phyloP scores from a whole-genome alignment of 2,113 vertebrate genomes.

The Colius striatus region DNA sequence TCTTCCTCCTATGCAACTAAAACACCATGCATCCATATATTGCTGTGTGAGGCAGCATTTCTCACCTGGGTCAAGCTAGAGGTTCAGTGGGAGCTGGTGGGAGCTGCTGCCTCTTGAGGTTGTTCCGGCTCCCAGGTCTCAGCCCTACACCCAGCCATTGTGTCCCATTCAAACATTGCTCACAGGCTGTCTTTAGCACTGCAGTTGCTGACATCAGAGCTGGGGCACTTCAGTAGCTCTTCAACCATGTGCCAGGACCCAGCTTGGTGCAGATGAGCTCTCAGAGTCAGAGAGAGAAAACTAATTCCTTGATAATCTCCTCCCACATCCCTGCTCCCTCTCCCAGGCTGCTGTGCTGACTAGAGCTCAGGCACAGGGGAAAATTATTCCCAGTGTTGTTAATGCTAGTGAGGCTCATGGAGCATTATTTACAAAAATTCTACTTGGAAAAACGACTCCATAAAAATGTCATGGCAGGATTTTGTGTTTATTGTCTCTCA shows the following conservation, averaged over 20 bases:
- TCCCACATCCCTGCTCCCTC: not conserved
- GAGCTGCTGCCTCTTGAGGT: not conserved
- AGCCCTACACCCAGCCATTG: not conserved
- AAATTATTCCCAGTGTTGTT: conserved; percentile 10
- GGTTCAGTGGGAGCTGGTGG: not conserved
- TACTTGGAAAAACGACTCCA: conserved; percentile 18
- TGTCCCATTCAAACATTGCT: not conserved
- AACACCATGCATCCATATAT: not conserved
- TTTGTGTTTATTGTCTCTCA: conserved; percentile 37
- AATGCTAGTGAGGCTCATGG: conserved; percentile 1
- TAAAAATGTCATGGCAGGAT: conserved; percentile 39
- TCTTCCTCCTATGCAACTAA: not conserved
- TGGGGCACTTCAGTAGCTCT: not conserved
- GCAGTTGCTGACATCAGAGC: not conserved
- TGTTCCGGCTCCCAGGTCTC: not conserved
- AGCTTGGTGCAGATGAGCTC: not conserved
- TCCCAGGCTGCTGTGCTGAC: not conserved
- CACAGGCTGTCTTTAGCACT: not conserved
- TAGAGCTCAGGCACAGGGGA: not conserved
- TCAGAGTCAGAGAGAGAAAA: not conserved
- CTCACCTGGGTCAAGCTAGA: not conserved
- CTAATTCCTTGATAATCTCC: conserved; percentile 37
- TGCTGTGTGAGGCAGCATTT: not conserved
- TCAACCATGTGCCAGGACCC: not conserved
- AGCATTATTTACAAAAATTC: conserved; percentile 21